These are phyloP conservation scores for Seriola quinqueradiata DNA, from an alignment of 2,113 vertebrate genomes.

Conservation along the genomic window DNA sequence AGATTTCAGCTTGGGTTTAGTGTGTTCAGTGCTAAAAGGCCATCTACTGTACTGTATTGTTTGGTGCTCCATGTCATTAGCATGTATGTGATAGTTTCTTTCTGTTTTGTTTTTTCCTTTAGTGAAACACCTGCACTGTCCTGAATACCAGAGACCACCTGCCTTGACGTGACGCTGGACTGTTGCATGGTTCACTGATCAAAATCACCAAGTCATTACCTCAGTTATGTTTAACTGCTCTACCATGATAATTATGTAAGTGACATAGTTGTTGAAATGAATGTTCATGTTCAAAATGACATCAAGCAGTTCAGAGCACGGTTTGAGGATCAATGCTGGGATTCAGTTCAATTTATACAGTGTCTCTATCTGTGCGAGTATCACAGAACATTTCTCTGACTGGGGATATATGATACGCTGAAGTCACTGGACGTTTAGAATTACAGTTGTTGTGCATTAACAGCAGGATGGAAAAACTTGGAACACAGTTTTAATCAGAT, in stretches of 20 bases:
- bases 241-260: constrained; percentile 31
- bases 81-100: no score
- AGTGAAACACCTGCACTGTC: background rate
- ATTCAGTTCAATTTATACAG: background rate
- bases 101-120: background rate
- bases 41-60: no score
- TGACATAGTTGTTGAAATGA: constrained; percentile 21
- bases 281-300: constrained; percentile 7
- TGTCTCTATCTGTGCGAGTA: background rate
- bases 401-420: no score
- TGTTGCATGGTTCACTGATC: constrained; percentile 6
- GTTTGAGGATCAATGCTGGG: background rate
- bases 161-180: constrained; percentile 1
- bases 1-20: no score
- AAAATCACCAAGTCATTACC: constrained; percentile 25
- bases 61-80: no score
- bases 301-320: background rate
- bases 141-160: background rate
- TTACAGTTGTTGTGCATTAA: no score
- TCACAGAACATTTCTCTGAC: background rate
- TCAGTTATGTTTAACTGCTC: constrained; percentile 48
- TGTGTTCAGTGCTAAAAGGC: no score
- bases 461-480: no score
- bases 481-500: no score
- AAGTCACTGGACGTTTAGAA: no score